Evolutionary conservation across 1,140 invertebrate species (phyloP), one percentile per base, ranked within the genome.

Genomic region (Schlechtendalia chinensis): DNA sequence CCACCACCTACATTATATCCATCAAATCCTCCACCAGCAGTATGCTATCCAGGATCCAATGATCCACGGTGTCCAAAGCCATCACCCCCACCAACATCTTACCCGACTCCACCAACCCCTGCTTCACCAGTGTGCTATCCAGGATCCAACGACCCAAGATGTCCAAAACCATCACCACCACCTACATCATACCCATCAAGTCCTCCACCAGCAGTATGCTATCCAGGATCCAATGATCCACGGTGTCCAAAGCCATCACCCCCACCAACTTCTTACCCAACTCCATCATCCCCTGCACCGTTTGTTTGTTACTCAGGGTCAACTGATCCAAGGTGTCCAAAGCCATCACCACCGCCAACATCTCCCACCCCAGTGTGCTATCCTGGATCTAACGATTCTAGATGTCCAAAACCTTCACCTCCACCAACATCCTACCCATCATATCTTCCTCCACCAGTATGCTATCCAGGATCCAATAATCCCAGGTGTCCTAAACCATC

Each of bases 391-490:
- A 83, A 17, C 58, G 72, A 82, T 65, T 83, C 83, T 45, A 72
- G 82, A 72, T 83, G 83, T 80, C 83, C 82, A 77, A 61, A 56
- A 63, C 82, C 81, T 71, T 5, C 39, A 10, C 5, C 10, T 4
- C 39, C 39, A 4, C 39, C 39, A 45, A 45, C 39, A 86, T 82
- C 85, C 85, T 65, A 84, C 85, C 82, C 86, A 86, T 83, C 85
- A 85, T 47, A 80, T 58, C 82, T 83, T 83, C 82, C 83, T 63
- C 54, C 82, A 82, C 75, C 81, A 27, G 47, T 50, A 1, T 50
- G 47, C 12, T 50, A 50, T 50, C 47, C 47, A 8, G 47, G 47
- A 50, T 50, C 47, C 12, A 50, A 50, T 11, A 14, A 50, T 50
- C 47, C 47, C 1, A 50, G 47, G 5, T 50, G 47, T 50, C 47